phyloP scores from a whole-genome alignment of 2,797 vertebrate species.

The Sebastes trivittatus region DNA sequence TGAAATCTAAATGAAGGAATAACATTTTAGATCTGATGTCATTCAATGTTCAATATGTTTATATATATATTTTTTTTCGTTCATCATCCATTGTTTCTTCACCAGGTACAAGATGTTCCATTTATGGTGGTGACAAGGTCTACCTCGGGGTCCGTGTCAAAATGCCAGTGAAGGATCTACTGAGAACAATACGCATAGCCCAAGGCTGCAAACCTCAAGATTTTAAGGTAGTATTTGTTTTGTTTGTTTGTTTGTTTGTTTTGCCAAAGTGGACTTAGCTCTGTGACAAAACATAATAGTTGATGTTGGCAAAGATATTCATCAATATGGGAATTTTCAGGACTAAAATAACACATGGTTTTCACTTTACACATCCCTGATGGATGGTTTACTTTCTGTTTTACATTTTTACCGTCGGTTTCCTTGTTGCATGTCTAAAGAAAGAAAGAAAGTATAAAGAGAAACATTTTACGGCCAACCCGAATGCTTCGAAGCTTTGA shows the following conservation, averaged over 20 bases:
- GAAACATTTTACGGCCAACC: no score
- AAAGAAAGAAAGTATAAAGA: not conserved
- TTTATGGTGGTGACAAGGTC: slow-evolving; percentile 69
- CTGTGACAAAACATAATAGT: not conserved
- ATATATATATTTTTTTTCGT: no score
- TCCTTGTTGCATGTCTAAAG: not conserved
- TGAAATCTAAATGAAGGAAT: no score
- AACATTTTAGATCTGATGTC: no score
- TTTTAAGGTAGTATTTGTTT: slow-evolving; percentile 72
- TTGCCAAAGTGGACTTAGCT: not conserved
- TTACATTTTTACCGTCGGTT: not conserved
- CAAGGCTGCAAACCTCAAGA: slow-evolving; percentile 73
- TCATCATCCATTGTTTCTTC: not conserved
- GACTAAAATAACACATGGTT: not conserved
- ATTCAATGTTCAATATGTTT: no score
- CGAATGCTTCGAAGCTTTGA: no score
- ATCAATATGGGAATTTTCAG: not conserved
- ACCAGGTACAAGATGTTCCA: slow-evolving; percentile 60
- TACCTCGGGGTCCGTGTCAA: slow-evolving; percentile 89
- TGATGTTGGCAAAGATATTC: not conserved
- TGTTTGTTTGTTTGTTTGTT: no score
- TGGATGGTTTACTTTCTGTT: not conserved
- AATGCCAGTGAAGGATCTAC: slow-evolving; percentile 88
- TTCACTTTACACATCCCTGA: not conserved
- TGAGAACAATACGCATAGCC: slow-evolving; percentile 82